Evolutionary conservation across 2,888 invertebrate genomes (phyloP), one percentile per base, ranked within the genome.

Genomic region (Eilema griseolum): DNA sequence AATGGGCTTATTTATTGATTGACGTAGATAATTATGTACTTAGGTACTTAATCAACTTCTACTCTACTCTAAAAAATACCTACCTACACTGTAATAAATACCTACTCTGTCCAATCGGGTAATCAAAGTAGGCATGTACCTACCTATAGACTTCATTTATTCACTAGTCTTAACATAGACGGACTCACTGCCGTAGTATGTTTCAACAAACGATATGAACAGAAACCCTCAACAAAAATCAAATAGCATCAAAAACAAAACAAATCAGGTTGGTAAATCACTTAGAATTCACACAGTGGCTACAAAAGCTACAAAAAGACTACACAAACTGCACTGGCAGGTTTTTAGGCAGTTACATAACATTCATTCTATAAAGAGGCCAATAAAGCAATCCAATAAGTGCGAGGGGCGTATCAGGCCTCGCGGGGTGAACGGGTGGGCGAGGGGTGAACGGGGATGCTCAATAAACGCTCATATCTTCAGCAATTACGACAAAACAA

Each of bases 401-500:
- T 86, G 72, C 79, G 84, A 73, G 87, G 88, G 88, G 83, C 84
- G 73, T 70, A 66, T 66, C 72, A 26, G 79, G 77, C 71, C 76
- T 79, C 81, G 72, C 74, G 74, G 75, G 81, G 74, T 74, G 74
- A 73, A 78, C 31, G 77, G 71, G 76, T 71, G 57, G 72, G 72
- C 67, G 26, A 68, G 65, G 71, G 79, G 73, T 74, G 69, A 75
- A 70, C 74, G 71, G 83, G 83, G 82, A 81, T 82, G 80, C 80
- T 85, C 88, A 88, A 89, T 88, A 87, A 88, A 88, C 89, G 86
- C 92, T 90, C 91, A 92, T 93, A 93, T 93, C 93, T 92, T 90
- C 88, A 90, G 92, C 93, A 93, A 93, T 94, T 93, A 94, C 93
- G 88, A 80, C 92, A 90, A 93, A 93, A 94, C 93, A 94, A 94